Percentiles rank a stretch among this genome's conserved stretches.
These are phyloP conservation scores for Drosophila gaucha DNA, from an alignment of 2,888 invertebrate genomes.

Conservation along the genomic window DNA sequence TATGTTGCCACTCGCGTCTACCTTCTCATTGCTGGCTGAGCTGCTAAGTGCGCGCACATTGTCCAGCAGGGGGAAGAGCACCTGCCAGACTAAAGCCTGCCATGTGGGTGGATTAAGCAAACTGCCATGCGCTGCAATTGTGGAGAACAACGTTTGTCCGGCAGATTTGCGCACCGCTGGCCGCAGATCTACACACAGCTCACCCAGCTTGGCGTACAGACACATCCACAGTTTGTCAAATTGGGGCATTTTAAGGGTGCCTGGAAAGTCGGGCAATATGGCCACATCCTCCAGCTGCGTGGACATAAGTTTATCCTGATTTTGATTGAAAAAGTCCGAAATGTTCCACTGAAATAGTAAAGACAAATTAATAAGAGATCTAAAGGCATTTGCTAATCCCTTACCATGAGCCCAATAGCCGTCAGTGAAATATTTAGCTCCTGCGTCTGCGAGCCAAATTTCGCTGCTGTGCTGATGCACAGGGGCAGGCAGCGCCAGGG, in stretches of 20 bases:
- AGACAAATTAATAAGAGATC: background rate
- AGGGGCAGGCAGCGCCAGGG: constrained; percentile 96
- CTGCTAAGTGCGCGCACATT: constrained; percentile 91
- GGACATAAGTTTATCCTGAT: constrained; percentile 92
- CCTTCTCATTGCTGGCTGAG: constrained; percentile 88
- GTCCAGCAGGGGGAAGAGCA: constrained; percentile 96
- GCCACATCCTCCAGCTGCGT: constrained; percentile 90
- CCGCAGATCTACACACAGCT: constrained; percentile 96
- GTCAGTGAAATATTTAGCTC: constrained; percentile 98
- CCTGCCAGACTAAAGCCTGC: constrained; percentile 97
- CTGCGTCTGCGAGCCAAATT: constrained; percentile 97
- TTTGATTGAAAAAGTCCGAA: constrained; percentile 98
- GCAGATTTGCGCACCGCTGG: constrained; percentile 99
- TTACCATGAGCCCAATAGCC: constrained; percentile 97
- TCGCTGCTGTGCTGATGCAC: constrained; percentile 96
- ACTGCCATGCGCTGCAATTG: constrained; percentile 97
- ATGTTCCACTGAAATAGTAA: constrained; percentile 95
- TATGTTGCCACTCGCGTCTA: constrained; percentile 96
- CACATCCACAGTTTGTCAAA: constrained; percentile 99
- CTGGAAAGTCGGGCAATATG: constrained; percentile 93
- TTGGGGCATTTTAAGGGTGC: constrained; percentile 92
- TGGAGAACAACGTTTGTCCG: constrained; percentile 98
- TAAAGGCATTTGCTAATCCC: constrained; percentile 13
- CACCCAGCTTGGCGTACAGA: constrained; percentile 93
- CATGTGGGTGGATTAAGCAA: constrained; percentile 95